These are phyloP conservation scores for Graptemys geographica DNA, from an alignment of 2,797 vertebrate genomes.

Conservation along the genomic window DNA sequence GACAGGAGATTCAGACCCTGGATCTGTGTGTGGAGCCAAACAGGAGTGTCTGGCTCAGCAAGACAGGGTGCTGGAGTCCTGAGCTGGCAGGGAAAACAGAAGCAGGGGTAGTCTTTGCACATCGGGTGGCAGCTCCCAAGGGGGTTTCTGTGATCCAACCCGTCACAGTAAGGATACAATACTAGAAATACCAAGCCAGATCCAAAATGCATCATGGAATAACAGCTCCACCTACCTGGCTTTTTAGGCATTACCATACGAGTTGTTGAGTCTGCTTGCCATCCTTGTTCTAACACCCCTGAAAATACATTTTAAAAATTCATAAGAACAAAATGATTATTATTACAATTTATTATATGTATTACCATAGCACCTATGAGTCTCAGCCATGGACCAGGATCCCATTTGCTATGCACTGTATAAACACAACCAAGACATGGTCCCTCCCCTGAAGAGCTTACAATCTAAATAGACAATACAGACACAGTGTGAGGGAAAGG, in stretches of 20 bases:
- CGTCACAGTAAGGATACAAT: too few species aligned
- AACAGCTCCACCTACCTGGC: conserved; percentile 91
- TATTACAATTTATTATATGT: too few species aligned
- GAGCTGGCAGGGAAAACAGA: too few species aligned
- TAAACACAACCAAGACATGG: not conserved
- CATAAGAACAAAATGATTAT: not conserved
- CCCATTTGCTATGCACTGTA: not conserved
- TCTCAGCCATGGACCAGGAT: not conserved
- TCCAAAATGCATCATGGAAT: not conserved
- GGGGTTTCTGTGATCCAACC: too few species aligned
- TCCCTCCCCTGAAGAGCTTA: not conserved
- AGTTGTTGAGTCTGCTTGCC: conserved; percentile 94
- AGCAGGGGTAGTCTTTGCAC: too few species aligned
- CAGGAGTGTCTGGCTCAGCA: too few species aligned
- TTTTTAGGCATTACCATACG: conserved; percentile 98
- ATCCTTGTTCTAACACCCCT: conserved; percentile 95
- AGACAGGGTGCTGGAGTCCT: too few species aligned
- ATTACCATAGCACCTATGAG: not conserved
- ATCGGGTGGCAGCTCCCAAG: too few species aligned
- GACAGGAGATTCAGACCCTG: too few species aligned
- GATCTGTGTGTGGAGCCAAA: too few species aligned
- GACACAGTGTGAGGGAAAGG: not conserved
- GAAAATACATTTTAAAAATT: conserved; percentile 7
- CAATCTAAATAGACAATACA: not conserved
- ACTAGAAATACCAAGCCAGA: not conserved